Evolutionary conservation across 2,113 vertebrate species (phyloP).

Genomic region (Microtus pennsylvanicus): DNA sequence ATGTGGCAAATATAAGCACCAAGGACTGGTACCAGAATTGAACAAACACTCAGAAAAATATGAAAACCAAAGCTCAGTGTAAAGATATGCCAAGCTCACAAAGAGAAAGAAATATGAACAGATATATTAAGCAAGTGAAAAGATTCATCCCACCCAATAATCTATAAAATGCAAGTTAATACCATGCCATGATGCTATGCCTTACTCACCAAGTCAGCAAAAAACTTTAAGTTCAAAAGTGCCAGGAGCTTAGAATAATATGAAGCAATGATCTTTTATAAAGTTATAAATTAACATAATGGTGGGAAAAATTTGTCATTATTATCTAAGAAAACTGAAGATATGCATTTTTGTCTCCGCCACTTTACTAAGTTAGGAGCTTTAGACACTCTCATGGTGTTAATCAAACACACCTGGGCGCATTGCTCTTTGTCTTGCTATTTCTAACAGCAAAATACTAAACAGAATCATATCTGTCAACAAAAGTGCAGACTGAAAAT

Average conservation of each 20-base stretch:
- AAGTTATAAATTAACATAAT: constrained; percentile 16
- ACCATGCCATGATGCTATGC: not conserved
- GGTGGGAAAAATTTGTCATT: not conserved
- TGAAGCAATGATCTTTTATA: not conserved
- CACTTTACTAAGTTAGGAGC: not conserved
- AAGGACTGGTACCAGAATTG: not conserved
- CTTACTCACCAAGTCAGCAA: not conserved
- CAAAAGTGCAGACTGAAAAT: not conserved
- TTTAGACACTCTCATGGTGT: not conserved
- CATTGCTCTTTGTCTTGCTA: not conserved
- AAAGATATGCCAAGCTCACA: constrained; percentile 31
- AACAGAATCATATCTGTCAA: not conserved
- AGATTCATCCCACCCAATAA: constrained; percentile 20
- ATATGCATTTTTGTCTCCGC: not conserved
- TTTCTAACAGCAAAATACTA: constrained; percentile 5
- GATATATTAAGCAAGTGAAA: constrained; percentile 47
- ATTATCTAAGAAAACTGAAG: constrained; percentile 3
- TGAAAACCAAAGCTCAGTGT: not conserved
- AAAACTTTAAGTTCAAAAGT: constrained; percentile 5
- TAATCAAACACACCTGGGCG: not conserved
- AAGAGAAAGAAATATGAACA: constrained; percentile 25
- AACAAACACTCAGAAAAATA: constrained; percentile 35
- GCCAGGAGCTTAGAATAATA: not conserved
- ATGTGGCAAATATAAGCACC: not conserved
- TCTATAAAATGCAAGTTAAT: constrained; percentile 36